phyloP scores from a whole-genome alignment of 2,888 invertebrate species.

The Andrena praecox region DNA sequence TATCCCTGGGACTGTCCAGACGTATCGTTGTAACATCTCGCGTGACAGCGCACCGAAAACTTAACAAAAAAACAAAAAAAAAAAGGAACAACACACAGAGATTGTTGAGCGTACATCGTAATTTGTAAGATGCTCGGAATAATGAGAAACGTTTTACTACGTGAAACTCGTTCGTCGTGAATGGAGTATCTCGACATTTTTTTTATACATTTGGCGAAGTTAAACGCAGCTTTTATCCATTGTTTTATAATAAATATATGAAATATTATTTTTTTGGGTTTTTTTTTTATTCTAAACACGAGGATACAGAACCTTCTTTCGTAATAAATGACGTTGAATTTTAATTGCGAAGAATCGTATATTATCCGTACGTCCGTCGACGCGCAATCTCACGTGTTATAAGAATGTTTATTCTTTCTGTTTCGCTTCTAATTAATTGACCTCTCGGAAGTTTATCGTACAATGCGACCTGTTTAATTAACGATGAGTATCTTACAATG shows the following conservation, averaged over 20 bases:
- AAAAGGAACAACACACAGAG: conserved; percentile 25
- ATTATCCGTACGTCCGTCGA: conserved; percentile 14
- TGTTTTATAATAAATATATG: conserved; percentile 75
- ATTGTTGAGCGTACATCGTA: conserved; percentile 72
- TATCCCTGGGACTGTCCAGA: conserved; percentile 79
- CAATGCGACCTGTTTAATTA: background rate
- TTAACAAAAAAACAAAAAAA: conserved; percentile 15
- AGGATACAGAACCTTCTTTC: conserved; percentile 25
- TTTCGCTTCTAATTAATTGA: background rate
- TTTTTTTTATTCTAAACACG: conserved; percentile 49
- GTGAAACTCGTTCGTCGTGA: conserved; percentile 66
- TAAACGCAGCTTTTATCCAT: conserved; percentile 76
- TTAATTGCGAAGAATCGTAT: conserved; percentile 13
- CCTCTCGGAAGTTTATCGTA: background rate
- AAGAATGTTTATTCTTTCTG: background rate
- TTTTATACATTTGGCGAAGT: conserved; percentile 71
- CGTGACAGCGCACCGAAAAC: conserved; percentile 38
- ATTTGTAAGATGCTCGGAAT: conserved; percentile 75
- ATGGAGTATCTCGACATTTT: conserved; percentile 63
- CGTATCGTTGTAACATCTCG: conserved; percentile 71
- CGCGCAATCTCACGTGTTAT: conserved; percentile 4
- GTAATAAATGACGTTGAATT: conserved; percentile 11
- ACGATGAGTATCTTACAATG: conserved; percentile 66
- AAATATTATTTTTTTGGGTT: conserved; percentile 68
- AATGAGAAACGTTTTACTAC: conserved; percentile 62